Percentiles rank a stretch among this genome's conserved stretches.
phyloP scores from a whole-genome alignment of 2,113 vertebrate species.

The Chlorodrepanis virens region DNA sequence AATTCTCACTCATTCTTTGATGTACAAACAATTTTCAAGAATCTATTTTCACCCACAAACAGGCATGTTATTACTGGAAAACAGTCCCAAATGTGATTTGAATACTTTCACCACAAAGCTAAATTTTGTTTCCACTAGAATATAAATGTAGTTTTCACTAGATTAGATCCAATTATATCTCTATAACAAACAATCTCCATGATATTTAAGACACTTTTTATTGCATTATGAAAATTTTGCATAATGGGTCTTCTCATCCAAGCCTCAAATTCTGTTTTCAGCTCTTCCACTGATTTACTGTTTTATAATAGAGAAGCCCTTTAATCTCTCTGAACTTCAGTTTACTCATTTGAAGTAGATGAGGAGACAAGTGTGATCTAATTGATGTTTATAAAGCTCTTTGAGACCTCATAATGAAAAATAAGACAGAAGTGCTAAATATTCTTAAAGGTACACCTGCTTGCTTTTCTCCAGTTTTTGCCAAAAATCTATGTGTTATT shows the following conservation, averaged over 20 bases:
- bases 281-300: not conserved
- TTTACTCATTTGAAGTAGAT: not conserved
- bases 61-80: not conserved
- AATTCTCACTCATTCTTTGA: not conserved
- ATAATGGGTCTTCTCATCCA: not conserved
- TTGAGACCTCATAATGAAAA: not conserved
- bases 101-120: not conserved
- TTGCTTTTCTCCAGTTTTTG: not conserved
- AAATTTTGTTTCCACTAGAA: not conserved
- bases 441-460: not conserved
- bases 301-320: not conserved
- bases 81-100: not conserved
- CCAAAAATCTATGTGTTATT: not conserved
- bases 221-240: not conserved
- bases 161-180: not conserved
- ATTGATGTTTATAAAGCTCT: slow-evolving; percentile 3
- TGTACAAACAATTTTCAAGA: not conserved
- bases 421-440: not conserved
- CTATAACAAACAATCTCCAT: not conserved
- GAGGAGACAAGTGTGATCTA: not conserved
- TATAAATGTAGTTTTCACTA: not conserved
- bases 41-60: not conserved
- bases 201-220: not conserved
- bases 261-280: not conserved
- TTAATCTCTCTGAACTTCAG: not conserved